Base-by-base conservation (phyloP, 2,888 invertebrate species). In the Noctua comes region DNA sequence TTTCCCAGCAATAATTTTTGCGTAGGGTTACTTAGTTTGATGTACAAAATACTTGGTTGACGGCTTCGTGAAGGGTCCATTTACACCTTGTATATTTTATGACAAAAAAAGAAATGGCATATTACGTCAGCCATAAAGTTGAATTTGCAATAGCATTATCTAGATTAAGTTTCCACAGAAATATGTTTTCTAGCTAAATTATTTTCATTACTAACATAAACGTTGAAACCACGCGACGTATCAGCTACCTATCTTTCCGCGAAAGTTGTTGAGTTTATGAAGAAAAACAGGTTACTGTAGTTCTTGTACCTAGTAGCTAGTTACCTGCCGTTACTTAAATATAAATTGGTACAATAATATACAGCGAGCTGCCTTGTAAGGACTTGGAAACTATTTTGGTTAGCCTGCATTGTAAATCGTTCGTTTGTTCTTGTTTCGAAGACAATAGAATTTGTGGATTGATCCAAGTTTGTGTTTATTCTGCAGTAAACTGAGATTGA, bases 211-310 rank as follows among this genome's bases (percentile, higher is more conserved):
- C 62, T 11, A 27, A 66, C 70, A 75, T 86, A 76, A 76, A 77
- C 46, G 77, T 86, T 77, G 64, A 73, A 71, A 78, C 80, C 86
- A 88, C 76, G 78, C 74, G 70, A 86, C 66, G 76, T 85, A 76
- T 73, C 68, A 69, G 66, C 66, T 68, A 31, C 64, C 48, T 81
- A 76, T 81, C 71, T 78, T 88, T 85, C 81, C 73, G 40, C 57
- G 83, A 83, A 87, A 82, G 75, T 79, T 73, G 79, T 80, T 72
- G 69, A 76, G 72, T 73, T 82, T 73, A 81, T 82, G 75, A 79
- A 87, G 68, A 83, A 77, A 85, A 87, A 83, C 82, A 57, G 74
- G 86, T 81, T 81, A 62, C 70, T 76, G 64, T 57, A 57, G 62
- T 68, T 73, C 68, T 18, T 76, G 59, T 36, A 65, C 51, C 21